phyloP scores from a whole-genome alignment of 2,888 invertebrate species.

The Sinhomidia bicolor region DNA sequence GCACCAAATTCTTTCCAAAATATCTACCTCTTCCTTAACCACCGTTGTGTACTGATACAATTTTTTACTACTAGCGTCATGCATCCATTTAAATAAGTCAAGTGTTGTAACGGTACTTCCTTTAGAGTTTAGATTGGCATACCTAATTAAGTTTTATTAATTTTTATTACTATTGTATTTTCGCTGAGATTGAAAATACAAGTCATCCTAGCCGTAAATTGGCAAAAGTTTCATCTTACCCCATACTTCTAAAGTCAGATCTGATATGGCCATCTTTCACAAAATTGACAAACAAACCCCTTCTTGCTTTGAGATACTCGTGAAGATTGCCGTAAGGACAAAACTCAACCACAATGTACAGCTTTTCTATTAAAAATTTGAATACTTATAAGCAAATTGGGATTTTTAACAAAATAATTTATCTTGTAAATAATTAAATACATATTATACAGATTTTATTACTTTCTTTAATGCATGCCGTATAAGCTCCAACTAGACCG shows the following conservation, averaged over 20 bases:
- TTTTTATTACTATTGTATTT: too few relatives aligned
- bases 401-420: too few relatives aligned
- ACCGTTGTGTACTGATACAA: slow-evolving; percentile 72
- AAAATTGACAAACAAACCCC: slow-evolving; percentile 72
- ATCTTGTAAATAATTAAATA: too few relatives aligned
- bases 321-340: slow-evolving; percentile 75
- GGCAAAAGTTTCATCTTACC: not conserved
- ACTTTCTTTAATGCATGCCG: slow-evolving; percentile 58
- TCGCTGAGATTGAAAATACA: too few relatives aligned
- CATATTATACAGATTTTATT: not conserved
- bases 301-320: slow-evolving; percentile 72
- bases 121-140: slow-evolving; percentile 39
- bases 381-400: not conserved
- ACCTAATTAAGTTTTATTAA: too few relatives aligned
- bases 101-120: slow-evolving; percentile 63
- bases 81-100: slow-evolving; percentile 70
- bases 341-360: slow-evolving; percentile 76
- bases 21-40: slow-evolving; percentile 62
- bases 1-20: not conserved
- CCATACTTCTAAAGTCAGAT: not conserved
- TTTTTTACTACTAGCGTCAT: slow-evolving; percentile 66
- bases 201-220: too few relatives aligned
- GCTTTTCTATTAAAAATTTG: slow-evolving; percentile 62
- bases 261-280: slow-evolving; percentile 70
- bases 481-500: slow-evolving; percentile 70